A percentile compares a stretch with the other conserved stretches of the same genome.
Conservation (phyloP, 2,113 vertebrate genomes). For the Ctenomys sociabilis region DNA sequence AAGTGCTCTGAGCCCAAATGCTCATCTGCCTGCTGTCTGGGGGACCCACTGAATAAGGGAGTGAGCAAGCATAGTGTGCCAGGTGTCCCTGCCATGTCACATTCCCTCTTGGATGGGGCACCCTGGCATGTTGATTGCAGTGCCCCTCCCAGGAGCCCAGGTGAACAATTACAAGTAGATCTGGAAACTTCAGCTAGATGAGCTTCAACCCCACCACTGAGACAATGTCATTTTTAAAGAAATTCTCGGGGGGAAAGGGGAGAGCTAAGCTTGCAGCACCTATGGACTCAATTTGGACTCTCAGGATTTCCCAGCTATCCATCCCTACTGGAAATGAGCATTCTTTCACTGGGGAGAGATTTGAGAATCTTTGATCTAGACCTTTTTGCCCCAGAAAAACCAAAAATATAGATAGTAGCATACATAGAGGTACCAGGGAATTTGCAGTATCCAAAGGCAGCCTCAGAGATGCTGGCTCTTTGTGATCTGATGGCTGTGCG, state of each 20-base stretch:
- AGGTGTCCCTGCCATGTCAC: background rate
- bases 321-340: accelerated
- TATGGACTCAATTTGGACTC: accelerated
- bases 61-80: accelerated
- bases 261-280: background rate
- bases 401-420: background rate
- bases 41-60: background rate
- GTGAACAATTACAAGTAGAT: background rate
- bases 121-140: no score
- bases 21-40: accelerated
- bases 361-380: background rate
- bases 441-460: background rate
- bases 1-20: accelerated
- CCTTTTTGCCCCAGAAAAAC: background rate
- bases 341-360: background rate
- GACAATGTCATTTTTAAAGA: background rate
- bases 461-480: background rate
- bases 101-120: background rate
- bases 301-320: background rate
- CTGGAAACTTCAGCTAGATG: background rate
- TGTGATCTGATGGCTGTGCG: background rate
- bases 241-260: background rate
- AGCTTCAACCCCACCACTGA: background rate
- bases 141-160: background rate
- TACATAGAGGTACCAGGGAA: background rate